A percentile compares a stretch with the other conserved stretches of the same genome.
Evolutionary conservation across 2,113 vertebrate species (phyloP).

Genomic region (Eudyptes chrysolophus): DNA sequence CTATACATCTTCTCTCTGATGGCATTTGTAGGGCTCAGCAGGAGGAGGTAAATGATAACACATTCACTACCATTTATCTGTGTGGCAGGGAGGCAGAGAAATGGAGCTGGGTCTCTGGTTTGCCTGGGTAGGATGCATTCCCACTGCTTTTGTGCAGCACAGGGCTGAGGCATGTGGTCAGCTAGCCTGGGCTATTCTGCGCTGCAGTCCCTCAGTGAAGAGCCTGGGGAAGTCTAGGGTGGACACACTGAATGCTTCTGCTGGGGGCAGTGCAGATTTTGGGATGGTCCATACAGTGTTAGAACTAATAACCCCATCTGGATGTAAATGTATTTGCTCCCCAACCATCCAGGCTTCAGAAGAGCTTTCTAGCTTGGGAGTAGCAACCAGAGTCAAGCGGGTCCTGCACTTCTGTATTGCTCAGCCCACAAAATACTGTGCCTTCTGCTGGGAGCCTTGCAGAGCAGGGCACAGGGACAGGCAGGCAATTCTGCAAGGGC

Average conservation of each 20-base stretch:
- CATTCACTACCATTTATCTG: neutral
- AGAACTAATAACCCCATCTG: neutral
- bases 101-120: neutral
- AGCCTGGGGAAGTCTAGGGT: neutral
- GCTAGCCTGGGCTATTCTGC: neutral
- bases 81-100: neutral
- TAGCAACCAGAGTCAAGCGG: neutral
- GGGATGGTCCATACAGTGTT: neutral
- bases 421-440: neutral
- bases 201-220: accelerated
- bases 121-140: neutral
- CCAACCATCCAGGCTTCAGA: neutral
- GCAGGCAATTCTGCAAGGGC: neutral
- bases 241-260: neutral
- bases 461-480: neutral
- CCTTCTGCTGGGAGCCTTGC: neutral
- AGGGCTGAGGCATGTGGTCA: neutral
- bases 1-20: neutral
- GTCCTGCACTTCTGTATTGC: neutral
- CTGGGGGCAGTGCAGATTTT: neutral
- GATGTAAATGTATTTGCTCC: neutral
- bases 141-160: neutral
- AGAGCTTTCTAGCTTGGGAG: neutral
- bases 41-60: neutral
- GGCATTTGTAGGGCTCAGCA: neutral